Percentiles rank a stretch among this genome's conserved stretches.
phyloP scores from a whole-genome alignment of 1,140 invertebrate species.

The Hycleus cichorii region DNA sequence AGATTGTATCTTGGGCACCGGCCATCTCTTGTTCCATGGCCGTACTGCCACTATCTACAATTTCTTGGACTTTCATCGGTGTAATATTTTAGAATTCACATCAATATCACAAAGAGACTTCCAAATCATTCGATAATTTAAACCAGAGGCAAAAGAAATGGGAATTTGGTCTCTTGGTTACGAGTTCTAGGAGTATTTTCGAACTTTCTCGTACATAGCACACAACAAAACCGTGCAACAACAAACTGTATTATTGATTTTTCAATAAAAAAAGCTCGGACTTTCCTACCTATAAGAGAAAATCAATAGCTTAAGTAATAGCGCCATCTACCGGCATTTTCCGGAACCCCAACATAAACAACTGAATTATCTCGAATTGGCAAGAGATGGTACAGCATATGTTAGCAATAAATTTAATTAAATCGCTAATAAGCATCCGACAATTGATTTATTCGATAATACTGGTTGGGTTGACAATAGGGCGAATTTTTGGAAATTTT shows the following conservation, averaged over 20 bases:
- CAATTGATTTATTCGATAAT: not conserved
- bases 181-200: not conserved
- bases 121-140: not conserved
- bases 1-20: conserved; percentile 91
- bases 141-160: not conserved
- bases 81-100: conserved; percentile 2
- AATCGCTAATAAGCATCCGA: not conserved
- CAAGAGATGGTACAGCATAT: not conserved
- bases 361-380: not conserved
- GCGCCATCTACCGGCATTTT: too few species aligned
- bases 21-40: conserved; percentile 60
- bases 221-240: too few species aligned
- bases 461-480: not conserved
- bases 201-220: not conserved
- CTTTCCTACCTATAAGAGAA: too few species aligned
- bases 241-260: too few species aligned
- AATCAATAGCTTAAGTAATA: too few species aligned
- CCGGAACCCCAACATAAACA: not conserved
- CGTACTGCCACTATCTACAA: conserved; percentile 26
- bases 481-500: not conserved
- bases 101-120: not conserved
- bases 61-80: conserved; percentile 34
- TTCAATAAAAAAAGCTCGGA: too few species aligned
- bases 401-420: not conserved
- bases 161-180: not conserved